Base-by-base conservation (phyloP, 2,888 invertebrate genomes). In the Diarsia dahlii region DNA sequence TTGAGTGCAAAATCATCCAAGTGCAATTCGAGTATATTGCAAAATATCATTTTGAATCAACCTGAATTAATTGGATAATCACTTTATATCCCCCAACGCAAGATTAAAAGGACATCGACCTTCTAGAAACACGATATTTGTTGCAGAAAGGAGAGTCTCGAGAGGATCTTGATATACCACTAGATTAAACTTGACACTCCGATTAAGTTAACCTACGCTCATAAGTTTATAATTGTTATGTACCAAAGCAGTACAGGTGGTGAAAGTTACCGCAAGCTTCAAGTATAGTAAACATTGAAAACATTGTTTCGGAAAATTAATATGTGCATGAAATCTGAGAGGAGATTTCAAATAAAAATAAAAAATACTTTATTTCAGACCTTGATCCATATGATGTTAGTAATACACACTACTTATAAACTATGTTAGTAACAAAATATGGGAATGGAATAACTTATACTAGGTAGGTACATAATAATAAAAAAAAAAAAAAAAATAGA, bases 91-190 rank as follows among this genome's bases (percentile, higher is more conserved):
- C 50, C 15, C 12, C 12, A 20, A 54, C 28, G n/a, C 34, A 60
- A 46, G 58, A 62, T 71, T 18, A 54, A 52, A 2, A 65, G 46
- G n/a, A 54, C 71, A 79, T 39, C n/a, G 65, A 78, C 52, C 71
- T 46, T 13, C n/a, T 18, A n/a, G 39, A 77, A 46, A n/a, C 28
- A 64, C n/a, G 28, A 64, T 64, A 50, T 34, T 52, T 34, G 9
- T 46, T 28, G 60, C 23, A 64, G 39, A 65, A 60, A n/a, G 15
- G 56, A 56, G 56, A 58, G 2, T 79, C 71, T 60, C 80, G 48
- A 66, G 65, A 48, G 71, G 48, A 34, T 52, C 64, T 58, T 28
- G 20, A 9, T n/a, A 75, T 34, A 56, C 13, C 45, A 23, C 48
- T 23, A 39, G 23, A 62, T 67, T 68, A 13, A 34, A 52, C 3